Conservation (phyloP, 2,888 invertebrate species). For the Sturmia bella region DNA sequence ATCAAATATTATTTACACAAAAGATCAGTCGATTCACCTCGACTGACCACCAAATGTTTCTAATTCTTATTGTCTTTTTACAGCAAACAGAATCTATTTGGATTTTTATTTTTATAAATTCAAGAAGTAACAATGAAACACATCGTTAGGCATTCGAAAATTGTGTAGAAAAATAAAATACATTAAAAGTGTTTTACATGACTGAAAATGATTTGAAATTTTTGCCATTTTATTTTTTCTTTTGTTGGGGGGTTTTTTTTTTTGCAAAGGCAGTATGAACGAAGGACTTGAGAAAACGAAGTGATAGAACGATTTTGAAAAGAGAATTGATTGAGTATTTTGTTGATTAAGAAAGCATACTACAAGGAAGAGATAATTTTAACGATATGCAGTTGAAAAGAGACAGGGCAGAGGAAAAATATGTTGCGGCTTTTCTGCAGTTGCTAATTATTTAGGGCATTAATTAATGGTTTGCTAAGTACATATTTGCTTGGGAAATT, state of each 20-base stretch:
- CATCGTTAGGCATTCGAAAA: constrained; percentile 37
- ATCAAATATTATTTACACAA: no score
- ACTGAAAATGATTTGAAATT: constrained; percentile 41
- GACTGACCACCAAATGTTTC: no score
- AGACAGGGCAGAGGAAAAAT: constrained; percentile 25
- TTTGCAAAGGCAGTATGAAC: constrained; percentile 33
- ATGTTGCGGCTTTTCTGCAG: constrained; percentile 18
- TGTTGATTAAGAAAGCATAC: constrained; percentile 45
- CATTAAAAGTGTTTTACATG: constrained; percentile 9
- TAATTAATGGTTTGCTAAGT: constrained; percentile 37
- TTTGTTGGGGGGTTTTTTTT: not conserved
- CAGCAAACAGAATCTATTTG: no score
- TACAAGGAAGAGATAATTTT: constrained; percentile 41
- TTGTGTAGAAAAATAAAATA: constrained; percentile 43
- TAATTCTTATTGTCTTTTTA: no score
- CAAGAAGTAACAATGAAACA: constrained; percentile 28
- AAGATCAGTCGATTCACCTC: no score
- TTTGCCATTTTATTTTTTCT: constrained; percentile 2
- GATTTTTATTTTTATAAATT: no score
- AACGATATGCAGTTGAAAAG: constrained; percentile 6
- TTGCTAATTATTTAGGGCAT: constrained; percentile 40
- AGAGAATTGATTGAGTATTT: constrained; percentile 26
- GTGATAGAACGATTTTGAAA: no score
- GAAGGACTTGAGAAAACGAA: constrained; percentile 35
- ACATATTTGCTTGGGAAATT: constrained; percentile 6